Evolutionary conservation across 2,888 invertebrate species (phyloP), one percentile per base, ranked within the genome.

Genomic region (Ferrisia virgata): DNA sequence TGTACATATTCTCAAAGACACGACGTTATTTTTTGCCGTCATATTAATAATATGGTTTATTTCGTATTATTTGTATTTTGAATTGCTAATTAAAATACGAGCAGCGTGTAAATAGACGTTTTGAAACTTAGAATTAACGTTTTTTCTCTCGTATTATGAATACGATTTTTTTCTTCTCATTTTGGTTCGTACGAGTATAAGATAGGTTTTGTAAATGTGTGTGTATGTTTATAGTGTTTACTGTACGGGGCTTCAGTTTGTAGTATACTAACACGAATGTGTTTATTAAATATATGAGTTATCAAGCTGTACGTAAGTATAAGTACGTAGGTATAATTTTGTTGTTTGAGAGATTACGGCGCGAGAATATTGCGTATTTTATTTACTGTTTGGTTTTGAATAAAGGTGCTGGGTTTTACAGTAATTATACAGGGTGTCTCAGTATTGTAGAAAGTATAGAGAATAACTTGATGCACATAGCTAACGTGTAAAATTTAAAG

Each of bases 31-130:
- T 64, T 28, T 28, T 8, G n/a, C 58, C 28, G 58, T 28, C 58
- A 28, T 28, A 25, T 4, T 64, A 53, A 53, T 53, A 28, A 64
- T 64, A 64, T 13, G 58, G 9, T 64, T 64, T 64, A 28, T 64
- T 64, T 64, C 58, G 58, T 64, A 28, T 64, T 64, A 47, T 47
- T 47, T 47, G 47, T 47, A 47, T 47, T 47, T 25, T 64, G 58
- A 64, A 64, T 64, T 64, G 58, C 58, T 64, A 64, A 64, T 64
- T 64, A 64, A 64, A 64, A 64, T 47, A 47, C 47, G 47, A 47
- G 47, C 47, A 47, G 47, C 18, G 47, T 47, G 47, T 47, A 47
- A 47, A 47, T 47, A 47, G 47, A 47, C 47, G 47, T 47, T 47
- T 47, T 47, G 47, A 47, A 47, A 18, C 18, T 18, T 18, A 18